phyloP scores from a whole-genome alignment of 2,797 vertebrate genomes.

The Tachyglossus aculeatus region DNA sequence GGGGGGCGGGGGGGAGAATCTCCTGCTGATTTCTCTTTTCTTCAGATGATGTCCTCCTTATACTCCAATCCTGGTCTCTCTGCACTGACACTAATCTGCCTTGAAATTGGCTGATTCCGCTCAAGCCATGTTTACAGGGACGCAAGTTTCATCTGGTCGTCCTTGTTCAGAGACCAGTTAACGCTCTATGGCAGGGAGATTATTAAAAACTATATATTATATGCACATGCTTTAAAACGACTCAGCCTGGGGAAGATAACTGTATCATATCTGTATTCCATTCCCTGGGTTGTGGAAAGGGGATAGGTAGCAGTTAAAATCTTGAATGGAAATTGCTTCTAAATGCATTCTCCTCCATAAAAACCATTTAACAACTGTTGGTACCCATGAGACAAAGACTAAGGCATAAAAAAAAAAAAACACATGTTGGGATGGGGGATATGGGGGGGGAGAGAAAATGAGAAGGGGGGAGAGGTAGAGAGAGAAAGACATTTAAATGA shows the following conservation, averaged over 20 bases:
- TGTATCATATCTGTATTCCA: slow-evolving; percentile 65
- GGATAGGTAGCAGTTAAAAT: slow-evolving; percentile 62
- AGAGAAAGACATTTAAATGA: slow-evolving; percentile 67
- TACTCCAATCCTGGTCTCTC: slow-evolving; percentile 59
- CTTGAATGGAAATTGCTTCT: slow-evolving; percentile 67
- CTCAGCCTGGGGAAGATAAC: slow-evolving; percentile 67
- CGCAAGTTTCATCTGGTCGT: slow-evolving; percentile 65
- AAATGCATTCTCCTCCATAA: slow-evolving; percentile 69
- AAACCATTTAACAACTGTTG: slow-evolving; percentile 71
- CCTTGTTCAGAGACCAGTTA: slow-evolving; percentile 66
- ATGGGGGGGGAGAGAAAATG: slow-evolving; percentile 8
- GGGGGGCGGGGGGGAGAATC: neutral
- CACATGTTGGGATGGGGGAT: slow-evolving; percentile 17
- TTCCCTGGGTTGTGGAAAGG: slow-evolving; percentile 50
- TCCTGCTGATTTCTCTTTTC: slow-evolving; percentile 60
- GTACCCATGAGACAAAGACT: slow-evolving; percentile 63
- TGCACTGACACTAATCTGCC: slow-evolving; percentile 70
- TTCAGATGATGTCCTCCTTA: slow-evolving; percentile 51
- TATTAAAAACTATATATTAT: slow-evolving; percentile 72
- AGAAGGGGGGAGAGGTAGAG: neutral
- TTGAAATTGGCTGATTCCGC: slow-evolving; percentile 77
- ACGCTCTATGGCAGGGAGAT: slow-evolving; percentile 65
- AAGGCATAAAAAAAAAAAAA: slow-evolving; percentile 41
- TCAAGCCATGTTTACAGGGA: slow-evolving; percentile 66
- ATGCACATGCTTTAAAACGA: slow-evolving; percentile 62